Conservation (phyloP, 2,797 vertebrate species). For the Pterois miles region DNA sequence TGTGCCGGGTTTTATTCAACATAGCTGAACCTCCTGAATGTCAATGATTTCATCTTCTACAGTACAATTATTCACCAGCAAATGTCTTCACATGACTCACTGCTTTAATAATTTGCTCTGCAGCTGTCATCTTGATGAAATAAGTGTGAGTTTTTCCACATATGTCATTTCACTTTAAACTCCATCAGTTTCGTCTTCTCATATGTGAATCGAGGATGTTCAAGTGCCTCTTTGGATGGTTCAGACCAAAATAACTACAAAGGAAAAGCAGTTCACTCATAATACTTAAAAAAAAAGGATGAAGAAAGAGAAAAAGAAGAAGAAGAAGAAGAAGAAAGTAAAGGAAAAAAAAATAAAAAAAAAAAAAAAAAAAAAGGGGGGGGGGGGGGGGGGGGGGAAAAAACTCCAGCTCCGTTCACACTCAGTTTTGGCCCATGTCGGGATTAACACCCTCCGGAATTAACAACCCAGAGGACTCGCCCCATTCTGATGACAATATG, state of each 20-base stretch:
- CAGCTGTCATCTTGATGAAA: conserved; percentile 26
- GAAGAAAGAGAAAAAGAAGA: no score
- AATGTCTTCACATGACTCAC: conserved; percentile 38
- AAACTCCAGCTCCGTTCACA: no score
- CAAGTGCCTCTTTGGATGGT: not conserved
- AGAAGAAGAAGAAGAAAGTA: no score
- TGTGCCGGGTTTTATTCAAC: not conserved
- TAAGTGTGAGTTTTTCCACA: not conserved
- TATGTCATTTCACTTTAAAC: conserved; percentile 9
- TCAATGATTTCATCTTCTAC: not conserved
- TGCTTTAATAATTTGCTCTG: conserved; percentile 14
- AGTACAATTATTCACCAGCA: not conserved
- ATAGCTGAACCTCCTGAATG: not conserved
- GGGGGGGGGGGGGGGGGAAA: no score
- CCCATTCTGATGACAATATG: no score
- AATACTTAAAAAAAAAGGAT: not conserved
- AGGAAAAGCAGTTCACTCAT: not conserved
- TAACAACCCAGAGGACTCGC: no score
- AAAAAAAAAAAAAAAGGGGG: no score
- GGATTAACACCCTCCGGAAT: no score
- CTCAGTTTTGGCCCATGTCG: no score
- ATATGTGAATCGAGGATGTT: not conserved
- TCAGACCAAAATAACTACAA: not conserved
- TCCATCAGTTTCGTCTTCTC: not conserved
- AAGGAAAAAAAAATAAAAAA: no score